Base-by-base conservation (phyloP, 1,140 invertebrate genomes). In the Drusus annulatus region DNA sequence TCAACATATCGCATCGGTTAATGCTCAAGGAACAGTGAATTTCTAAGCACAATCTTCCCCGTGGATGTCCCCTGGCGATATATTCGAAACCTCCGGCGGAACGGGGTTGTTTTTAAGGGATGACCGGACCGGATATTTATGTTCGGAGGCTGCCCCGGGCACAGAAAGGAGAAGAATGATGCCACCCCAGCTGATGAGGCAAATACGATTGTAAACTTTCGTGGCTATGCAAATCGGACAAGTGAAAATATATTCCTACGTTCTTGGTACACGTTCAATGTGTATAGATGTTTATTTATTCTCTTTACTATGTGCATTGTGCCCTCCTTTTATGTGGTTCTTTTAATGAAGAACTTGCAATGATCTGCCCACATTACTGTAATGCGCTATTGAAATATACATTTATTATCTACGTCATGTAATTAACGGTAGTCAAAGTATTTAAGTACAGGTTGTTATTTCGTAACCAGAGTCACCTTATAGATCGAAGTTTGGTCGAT, bases 201-300 rank as follows among this genome's bases (percentile, higher is more conserved):
- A 87, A 89, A 89, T 88, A 86, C 86, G 88, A 89, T 89, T 90
- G 88, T 87, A 86, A 89, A 90, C 86, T 90, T 89, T 88, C 87
- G 86, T 84, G 85, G 86, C 85, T 85, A 89, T 90, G 88, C 87
- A 90, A 90, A 90, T 90, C 87, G 85, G 86, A 89, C 80, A 78
- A 84, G 78, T 78, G 80, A 82, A 84, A 80, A 81, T 74, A 84
- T 80, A 78, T 76, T 78, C 74, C 45, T 31, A 19, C 63, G 19
- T 25, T 8, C 6, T 68, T 25, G 13, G 28, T n/a, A 65, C 23
- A 65, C 23, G 45, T 63, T 8, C 36, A 13, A 2, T 45, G 36
- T 8, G 10, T n/a, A n/a, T n/a, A 45, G 10, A 10, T 45, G 36
- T 45, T 45, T 45, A 45, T 45, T 45, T 45, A 13, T 45, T 10